A percentile compares a stretch with the other conserved stretches of the same genome.
These are phyloP conservation scores for Ctenoplectra terminalis DNA, from an alignment of 1,140 invertebrate species.

Conservation along the genomic window DNA sequence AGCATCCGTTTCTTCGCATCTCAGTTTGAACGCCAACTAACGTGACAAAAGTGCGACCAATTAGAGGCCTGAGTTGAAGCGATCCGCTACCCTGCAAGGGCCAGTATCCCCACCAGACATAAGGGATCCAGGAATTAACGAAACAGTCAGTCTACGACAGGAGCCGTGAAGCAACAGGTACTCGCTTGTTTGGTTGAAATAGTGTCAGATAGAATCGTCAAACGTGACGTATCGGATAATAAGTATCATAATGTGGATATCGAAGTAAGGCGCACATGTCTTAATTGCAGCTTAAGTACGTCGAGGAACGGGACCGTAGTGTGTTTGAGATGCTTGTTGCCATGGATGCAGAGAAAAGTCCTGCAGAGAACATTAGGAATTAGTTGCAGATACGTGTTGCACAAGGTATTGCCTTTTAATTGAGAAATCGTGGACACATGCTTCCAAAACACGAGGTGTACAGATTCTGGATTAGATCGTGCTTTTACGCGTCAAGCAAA, in stretches of 20 bases:
- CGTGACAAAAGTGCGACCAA: slow-evolving; percentile 9
- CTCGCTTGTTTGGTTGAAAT: not conserved
- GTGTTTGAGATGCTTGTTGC: not conserved
- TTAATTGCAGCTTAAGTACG: too few species aligned
- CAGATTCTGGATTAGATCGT: not conserved
- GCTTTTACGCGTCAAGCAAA: not conserved
- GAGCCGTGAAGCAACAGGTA: not conserved
- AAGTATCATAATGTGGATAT: not conserved
- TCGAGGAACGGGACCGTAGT: not conserved
- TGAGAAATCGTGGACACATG: not conserved
- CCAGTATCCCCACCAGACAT: slow-evolving; percentile 22
- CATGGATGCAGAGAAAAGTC: not conserved
- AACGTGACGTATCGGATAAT: not conserved
- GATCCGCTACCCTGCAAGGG: not conserved
- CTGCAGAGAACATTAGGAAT: not conserved
- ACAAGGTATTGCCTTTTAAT: slow-evolving; percentile 29
- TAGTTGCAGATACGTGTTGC: not conserved
- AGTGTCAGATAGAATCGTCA: not conserved
- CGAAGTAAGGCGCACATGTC: not conserved
- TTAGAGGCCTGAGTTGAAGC: not conserved
- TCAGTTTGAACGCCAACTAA: too few species aligned
- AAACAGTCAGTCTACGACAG: not conserved
- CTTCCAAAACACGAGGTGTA: not conserved
- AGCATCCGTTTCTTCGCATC: not conserved
- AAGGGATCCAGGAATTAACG: not conserved